Percentiles rank a stretch among this genome's conserved stretches.
phyloP scores from a whole-genome alignment of 2,888 invertebrate genomes.

The Ferrisia virgata region DNA sequence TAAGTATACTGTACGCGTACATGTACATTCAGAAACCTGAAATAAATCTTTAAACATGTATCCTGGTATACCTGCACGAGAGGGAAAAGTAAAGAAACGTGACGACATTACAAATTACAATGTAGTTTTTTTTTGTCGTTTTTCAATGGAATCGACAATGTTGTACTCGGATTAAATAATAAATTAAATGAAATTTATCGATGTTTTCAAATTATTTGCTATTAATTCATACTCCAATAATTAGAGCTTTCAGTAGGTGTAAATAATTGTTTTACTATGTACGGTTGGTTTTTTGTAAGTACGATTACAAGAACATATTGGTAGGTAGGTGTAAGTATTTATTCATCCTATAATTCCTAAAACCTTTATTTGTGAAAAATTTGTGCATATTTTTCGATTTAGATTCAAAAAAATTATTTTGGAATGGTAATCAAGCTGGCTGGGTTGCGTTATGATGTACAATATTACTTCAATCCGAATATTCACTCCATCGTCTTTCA shows the following conservation, averaged over 20 bases:
- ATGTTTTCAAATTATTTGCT: background rate
- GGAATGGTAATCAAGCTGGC: no score
- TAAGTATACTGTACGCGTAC: background rate
- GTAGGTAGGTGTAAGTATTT: no score
- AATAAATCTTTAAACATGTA: background rate
- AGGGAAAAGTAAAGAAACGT: background rate
- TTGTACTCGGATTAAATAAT: background rate
- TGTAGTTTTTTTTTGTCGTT: background rate
- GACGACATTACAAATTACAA: background rate
- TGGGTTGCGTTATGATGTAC: no score
- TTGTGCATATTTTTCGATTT: no score
- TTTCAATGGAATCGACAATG: background rate
- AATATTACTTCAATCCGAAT: no score
- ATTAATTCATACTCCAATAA: background rate
- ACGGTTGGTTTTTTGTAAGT: no score
- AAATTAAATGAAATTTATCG: background rate
- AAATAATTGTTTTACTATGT: no score
- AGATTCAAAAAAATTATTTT: no score
- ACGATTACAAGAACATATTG: no score
- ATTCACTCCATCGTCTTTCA: no score
- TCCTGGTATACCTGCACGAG: background rate
- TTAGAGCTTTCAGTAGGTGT: background rate
- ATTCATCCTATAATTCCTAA: no score
- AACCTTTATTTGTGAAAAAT: no score
- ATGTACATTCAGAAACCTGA: background rate